Evolutionary conservation across 2,113 vertebrate species (phyloP).

Genomic region (Protobothrops flavoviridis): DNA sequence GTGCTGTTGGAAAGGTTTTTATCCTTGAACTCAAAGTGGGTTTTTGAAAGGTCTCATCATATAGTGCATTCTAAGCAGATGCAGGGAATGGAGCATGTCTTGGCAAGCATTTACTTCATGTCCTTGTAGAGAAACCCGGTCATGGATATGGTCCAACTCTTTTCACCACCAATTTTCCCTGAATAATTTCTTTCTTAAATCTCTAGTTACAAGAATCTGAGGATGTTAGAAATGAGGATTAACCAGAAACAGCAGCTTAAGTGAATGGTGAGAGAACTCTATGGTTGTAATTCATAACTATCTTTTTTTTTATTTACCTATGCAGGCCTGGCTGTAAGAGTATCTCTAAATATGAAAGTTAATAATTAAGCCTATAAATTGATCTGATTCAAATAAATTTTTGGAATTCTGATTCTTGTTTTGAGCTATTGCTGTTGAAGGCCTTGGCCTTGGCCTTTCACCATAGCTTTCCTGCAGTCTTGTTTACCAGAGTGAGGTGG

Average conservation of each 20-base stretch:
- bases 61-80: slow-evolving; percentile 55
- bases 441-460: background rate
- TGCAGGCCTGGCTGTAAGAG: background rate
- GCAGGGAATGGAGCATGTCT: slow-evolving; percentile 11
- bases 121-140: background rate
- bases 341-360: background rate
- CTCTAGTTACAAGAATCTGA: background rate
- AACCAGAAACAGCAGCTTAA: background rate
- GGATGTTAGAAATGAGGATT: background rate
- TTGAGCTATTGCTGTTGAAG: background rate
- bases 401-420: background rate
- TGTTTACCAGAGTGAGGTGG: background rate
- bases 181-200: background rate
- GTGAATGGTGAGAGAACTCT: background rate
- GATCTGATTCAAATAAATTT: background rate
- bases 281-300: background rate
- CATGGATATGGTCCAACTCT: background rate
- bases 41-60: slow-evolving; percentile 50
- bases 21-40: slow-evolving; percentile 50
- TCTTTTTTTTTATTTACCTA: background rate
- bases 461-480: background rate
- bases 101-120: background rate
- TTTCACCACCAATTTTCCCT: background rate
- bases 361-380: background rate
- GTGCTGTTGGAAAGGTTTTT: slow-evolving; percentile 51